A percentile compares a stretch with the other conserved stretches of the same genome.
These are phyloP conservation scores for Meles meles DNA, from an alignment of 2,113 vertebrate genomes.

Conservation along the genomic window DNA sequence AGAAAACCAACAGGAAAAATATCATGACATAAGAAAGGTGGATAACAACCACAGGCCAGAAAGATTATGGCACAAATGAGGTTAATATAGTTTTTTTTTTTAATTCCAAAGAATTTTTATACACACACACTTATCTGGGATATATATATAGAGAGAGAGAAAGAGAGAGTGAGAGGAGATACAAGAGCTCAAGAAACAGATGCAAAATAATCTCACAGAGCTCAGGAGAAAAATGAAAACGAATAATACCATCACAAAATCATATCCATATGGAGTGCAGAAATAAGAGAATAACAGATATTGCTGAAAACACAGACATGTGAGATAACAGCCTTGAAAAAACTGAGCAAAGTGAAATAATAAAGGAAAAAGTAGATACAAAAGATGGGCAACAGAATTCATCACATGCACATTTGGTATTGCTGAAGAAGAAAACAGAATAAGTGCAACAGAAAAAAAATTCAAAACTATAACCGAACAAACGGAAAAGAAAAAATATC, in stretches of 20 bases:
- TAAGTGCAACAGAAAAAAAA: neutral
- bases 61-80: neutral
- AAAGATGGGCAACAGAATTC: neutral
- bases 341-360: neutral
- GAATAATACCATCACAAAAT: neutral
- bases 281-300: neutral
- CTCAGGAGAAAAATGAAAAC: neutral
- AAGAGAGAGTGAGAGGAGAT: neutral
- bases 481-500: neutral
- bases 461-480: neutral
- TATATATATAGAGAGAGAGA: neutral
- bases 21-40: neutral
- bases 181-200: neutral
- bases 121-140: neutral
- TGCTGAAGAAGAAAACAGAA: neutral
- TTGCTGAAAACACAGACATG: neutral
- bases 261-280: neutral
- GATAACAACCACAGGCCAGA: neutral
- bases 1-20: neutral
- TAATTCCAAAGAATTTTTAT: neutral
- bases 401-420: neutral
- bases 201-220: neutral
- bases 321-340: neutral
- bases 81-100: neutral
- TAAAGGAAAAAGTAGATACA: neutral